Conservation (phyloP, 2,888 invertebrate species). For the Aleiodes alternator region DNA sequence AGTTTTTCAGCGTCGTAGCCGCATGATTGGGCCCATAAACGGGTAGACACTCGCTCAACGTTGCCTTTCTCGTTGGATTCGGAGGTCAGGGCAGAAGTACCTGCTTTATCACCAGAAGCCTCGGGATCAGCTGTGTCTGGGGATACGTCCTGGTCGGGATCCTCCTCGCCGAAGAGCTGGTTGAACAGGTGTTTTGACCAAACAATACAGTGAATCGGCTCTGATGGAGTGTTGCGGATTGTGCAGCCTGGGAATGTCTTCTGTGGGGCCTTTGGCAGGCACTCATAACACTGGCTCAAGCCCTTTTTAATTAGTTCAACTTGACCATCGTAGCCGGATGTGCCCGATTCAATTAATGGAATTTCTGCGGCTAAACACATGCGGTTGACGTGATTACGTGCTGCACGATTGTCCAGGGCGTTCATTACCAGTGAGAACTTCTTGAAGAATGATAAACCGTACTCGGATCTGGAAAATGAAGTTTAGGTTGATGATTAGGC, state of each 20-base stretch:
- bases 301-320: conserved; percentile 92
- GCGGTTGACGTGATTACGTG: conserved; percentile 98
- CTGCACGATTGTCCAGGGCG: conserved; percentile 97
- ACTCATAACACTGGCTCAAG: conserved; percentile 97
- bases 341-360: conserved; percentile 97
- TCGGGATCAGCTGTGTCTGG: conserved; percentile 98
- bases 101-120: conserved; percentile 82
- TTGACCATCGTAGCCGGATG: conserved; percentile 98
- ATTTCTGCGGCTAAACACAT: conserved; percentile 97
- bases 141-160: conserved; percentile 98
- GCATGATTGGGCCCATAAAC: conserved; percentile 90
- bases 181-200: conserved; percentile 99
- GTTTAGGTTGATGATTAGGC: not conserved
- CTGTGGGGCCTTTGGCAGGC: conserved; percentile 92
- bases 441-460: conserved; percentile 93
- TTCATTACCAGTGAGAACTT: conserved; percentile 95
- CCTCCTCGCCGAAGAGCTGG: conserved; percentile 97
- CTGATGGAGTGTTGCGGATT: conserved; percentile 98
- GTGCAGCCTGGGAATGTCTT: conserved; percentile 98
- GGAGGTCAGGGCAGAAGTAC: conserved; percentile 78
- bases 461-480: conserved; percentile 82
- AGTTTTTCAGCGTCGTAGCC: conserved; percentile 90
- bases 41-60: conserved; percentile 81
- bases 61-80: conserved; percentile 78
- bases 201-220: conserved; percentile 99